phyloP scores from a whole-genome alignment of 2,888 invertebrate species.

The Congeria kusceri region DNA sequence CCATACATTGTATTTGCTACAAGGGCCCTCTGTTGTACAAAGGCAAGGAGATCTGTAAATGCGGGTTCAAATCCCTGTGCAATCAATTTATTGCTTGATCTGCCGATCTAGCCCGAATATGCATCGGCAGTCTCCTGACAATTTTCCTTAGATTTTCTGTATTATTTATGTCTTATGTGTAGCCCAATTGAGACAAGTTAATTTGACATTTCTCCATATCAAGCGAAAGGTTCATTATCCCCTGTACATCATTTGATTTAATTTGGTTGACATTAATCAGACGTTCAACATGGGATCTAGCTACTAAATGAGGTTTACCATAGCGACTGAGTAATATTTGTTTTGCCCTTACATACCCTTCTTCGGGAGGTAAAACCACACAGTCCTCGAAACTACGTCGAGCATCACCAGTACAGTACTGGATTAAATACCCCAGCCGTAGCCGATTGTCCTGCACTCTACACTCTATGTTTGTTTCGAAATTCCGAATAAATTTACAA shows the following conservation, averaged over 20 bases:
- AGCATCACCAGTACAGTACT: slow-evolving; percentile 27
- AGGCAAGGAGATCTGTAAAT: neutral
- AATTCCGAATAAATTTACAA: slow-evolving; percentile 26
- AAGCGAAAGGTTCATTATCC: slow-evolving; percentile 20
- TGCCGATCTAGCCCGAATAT: neutral
- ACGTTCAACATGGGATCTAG: slow-evolving; percentile 13
- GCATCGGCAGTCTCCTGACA: neutral
- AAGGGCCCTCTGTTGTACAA: too few species aligned
- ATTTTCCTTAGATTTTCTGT: neutral
- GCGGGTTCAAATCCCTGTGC: neutral
- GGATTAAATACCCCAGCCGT: slow-evolving; percentile 20
- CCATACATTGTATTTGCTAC: too few species aligned
- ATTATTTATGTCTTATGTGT: neutral
- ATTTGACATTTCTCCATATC: slow-evolving; percentile 24
- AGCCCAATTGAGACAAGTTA: neutral
- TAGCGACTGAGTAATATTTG: slow-evolving; percentile 12
- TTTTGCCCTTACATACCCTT: slow-evolving; percentile 17
- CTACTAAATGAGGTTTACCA: slow-evolving; percentile 27
- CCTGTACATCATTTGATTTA: slow-evolving; percentile 19
- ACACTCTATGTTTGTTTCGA: slow-evolving; percentile 21
- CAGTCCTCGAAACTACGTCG: slow-evolving; percentile 17
- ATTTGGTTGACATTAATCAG: slow-evolving; percentile 11
- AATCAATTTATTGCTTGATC: neutral
- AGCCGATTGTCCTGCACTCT: slow-evolving; percentile 14
- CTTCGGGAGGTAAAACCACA: slow-evolving; percentile 10